phyloP scores from a whole-genome alignment of 2,888 invertebrate genomes.

The Oligia strigilis region DNA sequence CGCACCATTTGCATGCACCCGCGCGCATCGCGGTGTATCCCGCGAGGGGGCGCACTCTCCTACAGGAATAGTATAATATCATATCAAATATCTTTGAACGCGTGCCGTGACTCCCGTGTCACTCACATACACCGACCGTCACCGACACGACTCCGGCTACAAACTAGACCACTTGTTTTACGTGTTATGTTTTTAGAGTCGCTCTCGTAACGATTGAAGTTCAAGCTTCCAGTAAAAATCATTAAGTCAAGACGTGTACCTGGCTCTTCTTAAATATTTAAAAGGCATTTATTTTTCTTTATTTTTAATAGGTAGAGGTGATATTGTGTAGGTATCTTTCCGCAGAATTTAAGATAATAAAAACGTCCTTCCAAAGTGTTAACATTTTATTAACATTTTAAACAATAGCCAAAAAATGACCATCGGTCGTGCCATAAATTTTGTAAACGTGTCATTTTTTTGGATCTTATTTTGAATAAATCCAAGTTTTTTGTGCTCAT shows the following conservation, averaged over 20 bases:
- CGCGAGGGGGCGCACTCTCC: slow-evolving; percentile 67
- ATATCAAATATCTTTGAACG: slow-evolving; percentile 85
- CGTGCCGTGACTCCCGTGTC: slow-evolving; percentile 72
- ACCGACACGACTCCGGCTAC: slow-evolving; percentile 41
- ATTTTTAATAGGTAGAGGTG: neutral
- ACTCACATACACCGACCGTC: slow-evolving; percentile 47
- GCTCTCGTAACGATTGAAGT: slow-evolving; percentile 16
- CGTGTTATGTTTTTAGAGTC: slow-evolving; percentile 26
- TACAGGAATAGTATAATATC: slow-evolving; percentile 89
- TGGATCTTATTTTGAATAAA: slow-evolving; percentile 82
- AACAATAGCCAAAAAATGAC: slow-evolving; percentile 83
- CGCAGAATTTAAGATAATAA: slow-evolving; percentile 75
- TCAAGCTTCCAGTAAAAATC: slow-evolving; percentile 34
- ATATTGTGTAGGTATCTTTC: slow-evolving; percentile 67
- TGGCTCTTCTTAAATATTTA: slow-evolving; percentile 52
- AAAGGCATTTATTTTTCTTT: neutral
- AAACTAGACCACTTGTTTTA: slow-evolving; percentile 47
- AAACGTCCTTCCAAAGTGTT: slow-evolving; percentile 83
- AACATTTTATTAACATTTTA: slow-evolving; percentile 84
- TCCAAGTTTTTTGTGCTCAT: slow-evolving; percentile 80
- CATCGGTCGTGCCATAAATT: slow-evolving; percentile 84
- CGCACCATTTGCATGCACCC: slow-evolving; percentile 89
- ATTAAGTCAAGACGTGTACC: slow-evolving; percentile 38
- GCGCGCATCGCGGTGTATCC: slow-evolving; percentile 83
- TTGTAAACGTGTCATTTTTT: slow-evolving; percentile 82